phyloP scores from a whole-genome alignment of 2,888 invertebrate genomes.

The Clistopyga incitator region DNA sequence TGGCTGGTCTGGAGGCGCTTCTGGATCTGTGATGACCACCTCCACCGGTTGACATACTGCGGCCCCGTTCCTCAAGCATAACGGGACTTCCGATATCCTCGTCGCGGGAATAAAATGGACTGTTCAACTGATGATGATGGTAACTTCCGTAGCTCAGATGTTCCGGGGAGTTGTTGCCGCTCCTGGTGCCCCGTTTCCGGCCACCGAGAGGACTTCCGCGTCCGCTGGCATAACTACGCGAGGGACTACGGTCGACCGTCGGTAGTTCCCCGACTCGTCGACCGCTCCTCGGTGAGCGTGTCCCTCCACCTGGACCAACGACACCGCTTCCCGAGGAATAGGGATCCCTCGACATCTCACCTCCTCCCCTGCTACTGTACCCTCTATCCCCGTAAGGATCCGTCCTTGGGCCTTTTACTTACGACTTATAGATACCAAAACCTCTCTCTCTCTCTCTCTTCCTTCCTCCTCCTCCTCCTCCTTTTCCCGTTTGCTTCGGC shows the following conservation, averaged over 20 bases:
- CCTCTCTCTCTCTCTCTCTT: slow-evolving; percentile 52
- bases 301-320: slow-evolving; percentile 88
- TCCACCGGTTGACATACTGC: slow-evolving; percentile 86
- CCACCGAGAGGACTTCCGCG: slow-evolving; percentile 86
- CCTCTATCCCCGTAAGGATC: slow-evolving; percentile 68
- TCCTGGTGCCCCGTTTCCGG: slow-evolving; percentile 85
- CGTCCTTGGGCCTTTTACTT: slow-evolving; percentile 67
- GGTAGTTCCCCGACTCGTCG: slow-evolving; percentile 90
- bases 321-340: slow-evolving; percentile 86
- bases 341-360: slow-evolving; percentile 87
- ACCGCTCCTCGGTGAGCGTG: slow-evolving; percentile 86
- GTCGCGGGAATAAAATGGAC: slow-evolving; percentile 85
- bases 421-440: slow-evolving; percentile 43
- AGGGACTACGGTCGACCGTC: slow-evolving; percentile 95
- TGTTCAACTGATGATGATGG: slow-evolving; percentile 85
- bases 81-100: slow-evolving; percentile 95
- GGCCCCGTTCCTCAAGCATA: slow-evolving; percentile 91
- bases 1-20: slow-evolving; percentile 91
- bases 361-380: slow-evolving; percentile 64
- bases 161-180: slow-evolving; percentile 87
- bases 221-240: slow-evolving; percentile 90
- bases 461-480: slow-evolving; percentile 31
- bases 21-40: slow-evolving; percentile 91
- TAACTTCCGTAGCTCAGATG: slow-evolving; percentile 84
- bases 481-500: slow-evolving; percentile 29